Base-by-base conservation (phyloP, 2,888 invertebrate genomes). In the Caenorhabditis sulstoni region DNA sequence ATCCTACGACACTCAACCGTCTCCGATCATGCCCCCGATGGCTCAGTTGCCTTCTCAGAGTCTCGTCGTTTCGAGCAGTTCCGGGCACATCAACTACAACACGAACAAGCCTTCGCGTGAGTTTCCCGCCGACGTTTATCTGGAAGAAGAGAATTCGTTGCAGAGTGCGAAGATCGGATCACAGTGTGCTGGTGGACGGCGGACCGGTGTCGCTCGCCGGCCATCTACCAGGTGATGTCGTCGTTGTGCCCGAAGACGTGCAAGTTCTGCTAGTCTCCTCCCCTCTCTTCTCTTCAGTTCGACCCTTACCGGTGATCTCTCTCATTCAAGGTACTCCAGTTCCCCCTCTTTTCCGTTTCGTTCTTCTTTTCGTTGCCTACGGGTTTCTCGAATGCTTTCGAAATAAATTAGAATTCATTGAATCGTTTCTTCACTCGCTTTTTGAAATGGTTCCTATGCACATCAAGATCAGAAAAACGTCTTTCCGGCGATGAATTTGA, bases 121-220 rank as follows among this genome's bases (percentile, higher is more conserved):
- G 66, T 50, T 47, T 68, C 9, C 11, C 16, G 3, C 29, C 29
- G 29, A n/a, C 22, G 12, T 59, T 39, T n/a, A 37, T 53, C 12
- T 14, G 52, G 14, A 11, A 29, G 12, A 11, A 29, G 12, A 52
- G 20, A 11, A 3, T 14, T 1, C n/a, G 16, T 53, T 61, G 18
- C 55, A 87, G 86, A 74, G 8, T 89, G 89, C 82, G 87, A 89
- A 70, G 89, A 89, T 71, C 70, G 85, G 50, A 89, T 89, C 45
- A 89, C 89, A 16, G 89, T 89, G 12, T 89, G 89, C 55, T 89
- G 89, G 89, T 89, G 89, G 89, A 89, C 89, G 23, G 87, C 89
- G 16, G 89, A 89, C 59, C 77, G 89, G 3, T 89, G 89, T 61
- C 75, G 86, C 37, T 87, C 88, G 16, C 87, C 88, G 11, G 86